Conservation (phyloP, 2,797 vertebrate species). For the Sphenopsis melanotis region DNA sequence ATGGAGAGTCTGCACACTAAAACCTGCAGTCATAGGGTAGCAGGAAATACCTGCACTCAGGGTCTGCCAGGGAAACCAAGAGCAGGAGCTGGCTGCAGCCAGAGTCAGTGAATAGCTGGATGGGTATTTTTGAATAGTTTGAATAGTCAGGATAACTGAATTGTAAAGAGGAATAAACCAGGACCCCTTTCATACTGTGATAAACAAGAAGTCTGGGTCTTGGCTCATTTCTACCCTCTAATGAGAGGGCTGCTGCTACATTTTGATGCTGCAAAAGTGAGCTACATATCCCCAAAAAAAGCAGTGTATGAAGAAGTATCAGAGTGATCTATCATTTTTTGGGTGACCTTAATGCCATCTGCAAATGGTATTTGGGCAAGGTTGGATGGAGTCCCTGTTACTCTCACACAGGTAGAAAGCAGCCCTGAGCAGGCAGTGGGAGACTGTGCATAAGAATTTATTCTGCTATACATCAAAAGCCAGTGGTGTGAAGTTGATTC, state of each 20-base stretch:
- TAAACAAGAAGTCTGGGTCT: not conserved
- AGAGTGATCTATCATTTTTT: not conserved
- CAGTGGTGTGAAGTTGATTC: not conserved
- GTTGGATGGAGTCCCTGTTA: not conserved
- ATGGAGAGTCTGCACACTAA: not conserved
- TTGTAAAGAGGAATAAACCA: not conserved
- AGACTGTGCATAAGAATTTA: not conserved
- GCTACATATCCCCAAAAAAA: not conserved
- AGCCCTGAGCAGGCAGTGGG: not conserved
- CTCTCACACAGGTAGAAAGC: not conserved
- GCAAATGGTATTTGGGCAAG: not conserved
- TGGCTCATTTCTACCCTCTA: rapidly evolving
- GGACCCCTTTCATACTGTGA: not conserved
- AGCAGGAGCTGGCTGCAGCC: not conserved
- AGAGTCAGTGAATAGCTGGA: not conserved
- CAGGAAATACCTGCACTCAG: not conserved
- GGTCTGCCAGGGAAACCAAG: not conserved
- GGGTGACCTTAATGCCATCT: not conserved
- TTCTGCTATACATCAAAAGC: not conserved
- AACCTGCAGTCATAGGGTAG: not conserved
- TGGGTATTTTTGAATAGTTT: not conserved
- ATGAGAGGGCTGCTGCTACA: not conserved
- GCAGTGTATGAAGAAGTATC: rapidly evolving
- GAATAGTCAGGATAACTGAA: not conserved
- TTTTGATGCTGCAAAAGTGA: not conserved